Evolutionary conservation across 92 coral and sea anemone species (phyloP).

Genomic region (Zoanthus gigantus): DNA sequence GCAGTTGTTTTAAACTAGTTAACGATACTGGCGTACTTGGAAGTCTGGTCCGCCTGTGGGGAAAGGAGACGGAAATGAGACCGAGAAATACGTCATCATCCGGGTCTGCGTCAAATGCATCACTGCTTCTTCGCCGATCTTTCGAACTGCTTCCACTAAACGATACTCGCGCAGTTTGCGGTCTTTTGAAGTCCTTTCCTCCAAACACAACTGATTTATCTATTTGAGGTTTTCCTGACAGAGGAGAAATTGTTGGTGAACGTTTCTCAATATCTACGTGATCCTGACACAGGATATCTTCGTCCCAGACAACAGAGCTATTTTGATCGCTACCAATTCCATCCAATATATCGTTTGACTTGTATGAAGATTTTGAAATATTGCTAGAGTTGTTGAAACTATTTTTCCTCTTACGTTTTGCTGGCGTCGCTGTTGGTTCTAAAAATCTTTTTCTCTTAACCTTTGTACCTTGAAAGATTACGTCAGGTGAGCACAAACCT

Average conservation of each 20-base stretch:
- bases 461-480: not conserved
- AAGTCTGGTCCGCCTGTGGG: slow-evolving; percentile 47
- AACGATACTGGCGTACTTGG: slow-evolving; percentile 81
- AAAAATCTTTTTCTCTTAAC: slow-evolving; percentile 28
- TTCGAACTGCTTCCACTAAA: slow-evolving; percentile 25
- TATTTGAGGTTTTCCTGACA: slow-evolving; percentile 57
- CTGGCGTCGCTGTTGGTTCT: not conserved
- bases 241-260: slow-evolving; percentile 32
- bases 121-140: slow-evolving; percentile 46
- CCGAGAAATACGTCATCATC: slow-evolving; percentile 71
- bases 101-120: slow-evolving; percentile 65
- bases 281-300: slow-evolving; percentile 35
- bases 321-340: slow-evolving; percentile 49
- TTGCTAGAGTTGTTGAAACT: slow-evolving; percentile 18
- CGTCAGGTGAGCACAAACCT: not conserved
- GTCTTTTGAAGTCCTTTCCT: slow-evolving; percentile 23
- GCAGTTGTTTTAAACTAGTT: slow-evolving; percentile 80
- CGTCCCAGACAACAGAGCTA: not conserved
- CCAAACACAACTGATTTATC: slow-evolving; percentile 74
- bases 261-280: not conserved
- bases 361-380: slow-evolving; percentile 67
- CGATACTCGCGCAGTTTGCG: slow-evolving; percentile 1
- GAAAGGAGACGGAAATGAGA: slow-evolving; percentile 43
- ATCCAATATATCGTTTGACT: slow-evolving; percentile 61
- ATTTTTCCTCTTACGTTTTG: slow-evolving; percentile 1